phyloP scores from a whole-genome alignment of 2,888 invertebrate species.

The Encarsia formosa region DNA sequence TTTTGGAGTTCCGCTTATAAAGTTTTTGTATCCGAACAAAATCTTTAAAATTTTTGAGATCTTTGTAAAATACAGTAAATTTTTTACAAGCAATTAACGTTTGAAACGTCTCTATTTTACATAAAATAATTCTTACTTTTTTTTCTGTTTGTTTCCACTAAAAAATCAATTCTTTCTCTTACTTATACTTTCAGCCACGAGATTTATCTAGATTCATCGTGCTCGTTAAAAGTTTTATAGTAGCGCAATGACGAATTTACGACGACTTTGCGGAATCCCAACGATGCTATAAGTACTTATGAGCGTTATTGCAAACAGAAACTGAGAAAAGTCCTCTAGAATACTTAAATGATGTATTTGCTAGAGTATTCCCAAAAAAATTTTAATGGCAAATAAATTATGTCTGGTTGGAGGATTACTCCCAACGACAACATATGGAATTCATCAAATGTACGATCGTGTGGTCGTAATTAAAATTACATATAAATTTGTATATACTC shows the following conservation, averaged over 20 bases:
- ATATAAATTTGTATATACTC: too few species aligned
- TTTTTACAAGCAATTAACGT: too few species aligned
- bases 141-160: background rate
- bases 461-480: too few species aligned
- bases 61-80: too few species aligned
- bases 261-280: conserved; percentile 25
- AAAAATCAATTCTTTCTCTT: conserved; percentile 1
- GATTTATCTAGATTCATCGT: conserved; percentile 26
- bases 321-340: conserved; percentile 13
- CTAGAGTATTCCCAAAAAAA: background rate
- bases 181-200: background rate
- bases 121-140: background rate
- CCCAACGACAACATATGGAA: too few species aligned
- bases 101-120: background rate
- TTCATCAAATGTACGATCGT: too few species aligned
- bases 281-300: conserved; percentile 7
- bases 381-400: too few species aligned
- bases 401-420: too few species aligned
- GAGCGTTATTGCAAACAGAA: conserved; percentile 13
- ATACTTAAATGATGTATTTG: conserved; percentile 13
- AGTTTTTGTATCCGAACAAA: too few species aligned
- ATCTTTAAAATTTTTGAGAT: too few species aligned
- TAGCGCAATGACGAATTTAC: conserved; percentile 26
- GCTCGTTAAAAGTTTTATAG: conserved; percentile 26
- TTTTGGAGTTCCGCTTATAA: too few species aligned